Conservation (phyloP, 2,113 vertebrate species). For the Terrapene triunguis region DNA sequence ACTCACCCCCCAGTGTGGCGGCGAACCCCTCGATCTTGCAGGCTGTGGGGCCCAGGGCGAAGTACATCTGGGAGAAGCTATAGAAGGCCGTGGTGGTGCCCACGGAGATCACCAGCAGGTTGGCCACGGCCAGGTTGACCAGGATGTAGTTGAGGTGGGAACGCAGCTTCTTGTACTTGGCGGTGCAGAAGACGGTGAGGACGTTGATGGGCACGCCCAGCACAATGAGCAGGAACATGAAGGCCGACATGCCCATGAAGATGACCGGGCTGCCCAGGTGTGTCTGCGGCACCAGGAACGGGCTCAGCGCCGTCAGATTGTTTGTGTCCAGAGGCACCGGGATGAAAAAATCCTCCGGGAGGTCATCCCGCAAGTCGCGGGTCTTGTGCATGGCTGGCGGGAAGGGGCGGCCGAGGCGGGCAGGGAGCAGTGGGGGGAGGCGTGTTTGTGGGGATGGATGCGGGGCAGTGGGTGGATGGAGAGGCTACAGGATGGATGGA, state of each 20-base stretch:
- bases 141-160: constrained; percentile 88
- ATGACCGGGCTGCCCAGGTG: constrained; percentile 77
- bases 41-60: constrained; percentile 73
- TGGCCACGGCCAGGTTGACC: constrained; percentile 82
- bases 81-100: constrained; percentile 81
- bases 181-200: constrained; percentile 80
- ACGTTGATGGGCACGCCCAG: constrained; percentile 74
- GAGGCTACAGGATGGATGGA: not conserved
- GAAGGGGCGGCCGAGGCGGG: not conserved
- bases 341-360: constrained; percentile 83
- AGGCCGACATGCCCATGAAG: constrained; percentile 78
- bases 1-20: constrained; percentile 80
- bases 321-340: constrained; percentile 77
- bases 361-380: constrained; percentile 53
- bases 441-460: no score
- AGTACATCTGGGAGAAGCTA: constrained; percentile 81
- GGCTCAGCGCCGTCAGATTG: constrained; percentile 79
- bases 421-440: not conserved
- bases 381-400: constrained; percentile 60
- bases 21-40: constrained; percentile 85
- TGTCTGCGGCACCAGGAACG: constrained; percentile 85
- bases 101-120: constrained; percentile 78
- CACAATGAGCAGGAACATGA: constrained; percentile 79
- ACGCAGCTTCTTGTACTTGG: constrained; percentile 82
- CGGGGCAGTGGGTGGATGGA: not conserved